Evolutionary conservation across 2,888 invertebrate species (phyloP).

Genomic region (Bruchidius siliquastri): DNA sequence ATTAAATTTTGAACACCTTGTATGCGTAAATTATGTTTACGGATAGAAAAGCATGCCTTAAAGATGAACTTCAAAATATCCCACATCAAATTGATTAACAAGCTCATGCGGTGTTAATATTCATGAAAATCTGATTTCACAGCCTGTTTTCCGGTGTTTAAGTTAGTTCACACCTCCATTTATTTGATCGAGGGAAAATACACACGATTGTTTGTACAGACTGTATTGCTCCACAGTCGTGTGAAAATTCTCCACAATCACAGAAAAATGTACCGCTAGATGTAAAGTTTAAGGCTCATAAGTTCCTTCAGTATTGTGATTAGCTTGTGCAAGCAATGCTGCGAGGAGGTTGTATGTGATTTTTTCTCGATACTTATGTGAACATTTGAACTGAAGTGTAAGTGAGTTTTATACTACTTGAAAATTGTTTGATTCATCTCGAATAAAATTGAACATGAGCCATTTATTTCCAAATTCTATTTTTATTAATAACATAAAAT

Average conservation of each 20-base stretch:
- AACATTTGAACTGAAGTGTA: too few species aligned
- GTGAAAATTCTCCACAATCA: neutral
- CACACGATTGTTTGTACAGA: neutral
- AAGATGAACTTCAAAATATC: neutral
- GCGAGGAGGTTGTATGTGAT: neutral
- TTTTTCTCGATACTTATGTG: neutral
- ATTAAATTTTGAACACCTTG: too few species aligned
- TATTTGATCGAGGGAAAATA: neutral
- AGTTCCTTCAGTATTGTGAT: neutral
- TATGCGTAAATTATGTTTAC: neutral
- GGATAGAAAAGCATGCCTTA: neutral
- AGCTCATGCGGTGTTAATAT: neutral
- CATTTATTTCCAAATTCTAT: too few species aligned
- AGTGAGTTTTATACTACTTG: too few species aligned
- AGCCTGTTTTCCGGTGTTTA: neutral
- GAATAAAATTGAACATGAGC: too few species aligned
- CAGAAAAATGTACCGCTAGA: neutral
- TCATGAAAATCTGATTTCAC: neutral
- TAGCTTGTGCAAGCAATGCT: neutral
- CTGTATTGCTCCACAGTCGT: neutral
- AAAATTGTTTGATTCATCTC: too few species aligned
- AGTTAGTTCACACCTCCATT: neutral
- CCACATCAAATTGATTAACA: neutral
- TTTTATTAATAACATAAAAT: too few species aligned
- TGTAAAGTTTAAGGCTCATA: neutral